phyloP scores from a whole-genome alignment of 2,888 invertebrate species.

The Euproctis similis region DNA sequence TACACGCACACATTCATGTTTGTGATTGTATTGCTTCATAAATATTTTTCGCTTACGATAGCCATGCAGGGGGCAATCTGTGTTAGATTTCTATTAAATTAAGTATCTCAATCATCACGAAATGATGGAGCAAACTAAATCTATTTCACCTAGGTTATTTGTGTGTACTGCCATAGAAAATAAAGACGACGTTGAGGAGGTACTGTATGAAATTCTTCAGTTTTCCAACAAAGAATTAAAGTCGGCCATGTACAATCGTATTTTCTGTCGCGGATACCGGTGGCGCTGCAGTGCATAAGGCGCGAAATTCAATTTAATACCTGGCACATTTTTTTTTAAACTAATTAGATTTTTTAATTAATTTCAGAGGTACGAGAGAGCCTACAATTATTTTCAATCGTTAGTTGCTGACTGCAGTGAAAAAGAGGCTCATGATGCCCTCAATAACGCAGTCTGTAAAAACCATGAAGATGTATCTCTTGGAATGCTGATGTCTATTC shows the following conservation, averaged over 20 bases:
- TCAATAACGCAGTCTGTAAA: slow-evolving; percentile 92
- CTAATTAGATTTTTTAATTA: slow-evolving; percentile 29
- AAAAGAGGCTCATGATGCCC: slow-evolving; percentile 93
- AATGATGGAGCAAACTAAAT: slow-evolving; percentile 77
- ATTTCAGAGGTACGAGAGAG: slow-evolving; percentile 92
- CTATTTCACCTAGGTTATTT: slow-evolving; percentile 84
- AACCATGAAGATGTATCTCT: slow-evolving; percentile 95
- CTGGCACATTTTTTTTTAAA: neutral
- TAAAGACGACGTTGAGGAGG: slow-evolving; percentile 94
- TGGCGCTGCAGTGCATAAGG: slow-evolving; percentile 57
- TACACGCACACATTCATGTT: slow-evolving; percentile 56
- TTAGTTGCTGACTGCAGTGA: slow-evolving; percentile 90
- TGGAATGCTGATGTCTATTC: slow-evolving; percentile 91
- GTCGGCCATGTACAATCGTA: slow-evolving; percentile 70
- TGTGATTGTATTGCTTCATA: slow-evolving; percentile 69
- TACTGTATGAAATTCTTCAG: slow-evolving; percentile 74
- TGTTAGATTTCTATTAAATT: slow-evolving; percentile 75
- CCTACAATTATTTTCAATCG: slow-evolving; percentile 84
- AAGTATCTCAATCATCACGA: slow-evolving; percentile 66
- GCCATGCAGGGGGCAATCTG: slow-evolving; percentile 78
- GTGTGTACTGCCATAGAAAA: slow-evolving; percentile 88
- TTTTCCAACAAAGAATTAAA: slow-evolving; percentile 69
- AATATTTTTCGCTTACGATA: slow-evolving; percentile 76
- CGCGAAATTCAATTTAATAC: slow-evolving; percentile 57
- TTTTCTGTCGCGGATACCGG: slow-evolving; percentile 61